Base-by-base conservation (phyloP, 2,113 vertebrate species). In the Neofelis nebulosa region DNA sequence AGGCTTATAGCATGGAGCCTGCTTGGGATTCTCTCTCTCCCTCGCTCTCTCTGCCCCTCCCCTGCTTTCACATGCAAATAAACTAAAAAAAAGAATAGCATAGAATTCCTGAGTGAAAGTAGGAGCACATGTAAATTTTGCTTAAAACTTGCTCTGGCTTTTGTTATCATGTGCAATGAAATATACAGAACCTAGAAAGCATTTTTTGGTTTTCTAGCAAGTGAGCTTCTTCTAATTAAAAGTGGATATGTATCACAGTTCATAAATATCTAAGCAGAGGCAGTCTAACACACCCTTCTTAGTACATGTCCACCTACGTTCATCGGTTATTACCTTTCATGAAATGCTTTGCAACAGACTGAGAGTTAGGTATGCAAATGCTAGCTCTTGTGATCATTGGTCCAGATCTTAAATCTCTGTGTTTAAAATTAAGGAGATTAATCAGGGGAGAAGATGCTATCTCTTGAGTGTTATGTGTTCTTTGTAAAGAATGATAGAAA, bases 71-170 rank as follows among this genome's bases (percentile, higher is more conserved):
- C 57, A 61, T 61, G 19, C 21, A 61, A 61, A 61, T 61, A 61
- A 61, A 61, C 57, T 61, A 9, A 61, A 61, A 61, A 57, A 57
- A 61, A 61, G 38, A 57, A 57, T 2, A 19, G 16, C 19, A 23
- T 18, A 21, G 99, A 99, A 98, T 99, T 99, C 97, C 98, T 99
- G 31, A 99, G 99, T 88, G 99, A 99, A 99, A 99, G 95, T 98
- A 99, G 90, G 99, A 99, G 7, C 98, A 98, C 71, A 96, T 99
- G 86, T 99, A 99, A 98, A 98, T 94, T 61, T 71, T 50, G 83
- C 90, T 98, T 97, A 92, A 79, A 48, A 92, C 93, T 38, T 96
- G 27, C 76, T 83, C 55, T 57, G 29, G 45, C 55, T 48, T 97
- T 95, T 96, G 94, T 97, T 97, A 97, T 98, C 89, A 50, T 96